A percentile compares a stretch with the other conserved stretches of the same genome.
Conservation (phyloP, 2,797 vertebrate species). For the Enteromius viviparus region DNA sequence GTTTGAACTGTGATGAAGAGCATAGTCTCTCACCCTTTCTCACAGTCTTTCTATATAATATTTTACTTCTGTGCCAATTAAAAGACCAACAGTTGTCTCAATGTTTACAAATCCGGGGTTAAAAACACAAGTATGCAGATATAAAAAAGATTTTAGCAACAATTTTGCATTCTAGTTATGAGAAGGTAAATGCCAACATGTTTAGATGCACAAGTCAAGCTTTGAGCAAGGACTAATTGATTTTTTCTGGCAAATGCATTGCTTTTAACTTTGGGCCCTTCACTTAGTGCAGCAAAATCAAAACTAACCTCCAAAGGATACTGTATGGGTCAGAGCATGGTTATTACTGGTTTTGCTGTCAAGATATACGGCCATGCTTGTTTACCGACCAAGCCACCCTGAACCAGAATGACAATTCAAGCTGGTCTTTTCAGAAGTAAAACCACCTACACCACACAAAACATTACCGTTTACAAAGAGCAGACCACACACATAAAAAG, state of each 20-base stretch:
- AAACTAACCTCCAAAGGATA: background rate
- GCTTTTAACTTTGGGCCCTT: background rate
- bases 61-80: conserved; percentile 17
- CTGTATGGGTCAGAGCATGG: background rate
- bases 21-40: conserved; percentile 5
- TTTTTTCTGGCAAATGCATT: conserved; percentile 41
- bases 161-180: conserved; percentile 21
- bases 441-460: background rate
- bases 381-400: background rate
- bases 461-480: conserved; percentile 7
- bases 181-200: conserved; percentile 5
- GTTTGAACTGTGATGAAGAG: conserved; percentile 25
- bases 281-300: background rate
- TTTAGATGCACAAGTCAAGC: conserved; percentile 13
- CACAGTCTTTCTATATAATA: background rate
- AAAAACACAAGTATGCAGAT: background rate
- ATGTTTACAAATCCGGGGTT: conserved; percentile 13
- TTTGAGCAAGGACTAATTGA: conserved; percentile 25
- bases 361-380: background rate
- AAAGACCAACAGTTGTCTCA: conserved; percentile 25
- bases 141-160: conserved; percentile 4
- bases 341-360: background rate
- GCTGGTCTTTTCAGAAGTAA: background rate
- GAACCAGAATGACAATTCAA: background rate
- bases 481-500: conserved; percentile 20